Evolutionary conservation across 1,140 invertebrate species (phyloP), one percentile per base, ranked within the genome.

Genomic region (Heliothis subflexa): DNA sequence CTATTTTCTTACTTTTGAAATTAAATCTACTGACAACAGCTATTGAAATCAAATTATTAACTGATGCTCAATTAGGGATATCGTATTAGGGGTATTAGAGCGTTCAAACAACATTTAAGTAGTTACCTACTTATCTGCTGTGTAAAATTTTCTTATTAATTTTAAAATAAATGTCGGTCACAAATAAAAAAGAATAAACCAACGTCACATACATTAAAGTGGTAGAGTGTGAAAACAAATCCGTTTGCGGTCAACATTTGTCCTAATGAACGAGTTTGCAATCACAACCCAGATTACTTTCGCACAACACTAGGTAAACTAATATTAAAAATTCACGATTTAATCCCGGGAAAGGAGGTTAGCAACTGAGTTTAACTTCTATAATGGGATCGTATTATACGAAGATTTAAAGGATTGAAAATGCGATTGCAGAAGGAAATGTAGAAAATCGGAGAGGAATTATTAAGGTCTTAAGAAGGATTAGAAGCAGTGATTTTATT

Each of bases 241-340:
- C 28, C n/a, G 25, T 9, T 16, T 62, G 47, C n/a, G 47, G 47
- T 52, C 25, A 68, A 12, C 18, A 68, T 52, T 52, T 68, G 64
- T 68, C 64, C 64, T 13, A 52, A 47, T 49, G 40, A 71, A 71
- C 45, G 50, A 71, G n/a, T 55, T 33, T 25, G 49, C 50, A 55
- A 40, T 55, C 68, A 33, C 4, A 50, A 18, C 68, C 68, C 10
- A 55, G 50, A 52, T 71, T 54, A 55, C 50, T 33, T 71, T 55
- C 50, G 54, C 68, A 71, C 68, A 33, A 55, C 50, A 14, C 14
- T 71, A n/a, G n/a, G n/a, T n/a, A 71, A 55, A 52, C 68, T 71
- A 28, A 33, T 71, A 71, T 71, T 40, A 71, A 71, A 71, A 54
- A 71, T 71, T 71, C 49, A 71, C 21, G 7, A n/a, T 33, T 54